A percentile compares a stretch with the other conserved stretches of the same genome.
These are phyloP conservation scores for Cephus sareptanus DNA, from an alignment of 2,888 invertebrate genomes.

Conservation along the genomic window DNA sequence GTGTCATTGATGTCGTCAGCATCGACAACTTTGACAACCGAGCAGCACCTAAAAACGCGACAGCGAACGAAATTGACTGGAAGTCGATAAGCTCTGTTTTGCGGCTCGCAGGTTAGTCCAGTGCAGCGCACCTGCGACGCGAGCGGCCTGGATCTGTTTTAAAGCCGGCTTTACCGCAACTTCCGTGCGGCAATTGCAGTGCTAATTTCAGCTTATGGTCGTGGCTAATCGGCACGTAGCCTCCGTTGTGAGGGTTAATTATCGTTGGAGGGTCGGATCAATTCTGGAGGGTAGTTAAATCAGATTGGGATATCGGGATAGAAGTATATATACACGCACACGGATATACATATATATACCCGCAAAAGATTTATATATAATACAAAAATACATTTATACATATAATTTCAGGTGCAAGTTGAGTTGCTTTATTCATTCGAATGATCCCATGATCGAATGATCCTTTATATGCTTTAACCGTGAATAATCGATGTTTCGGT, in stretches of 20 bases:
- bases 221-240: constrained; percentile 1
- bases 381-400: not conserved
- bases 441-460: not conserved
- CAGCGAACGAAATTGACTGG: not conserved
- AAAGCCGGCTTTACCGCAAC: not conserved
- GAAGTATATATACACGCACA: not conserved
- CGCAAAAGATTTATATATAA: not conserved
- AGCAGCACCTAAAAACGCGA: not conserved
- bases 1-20: not conserved
- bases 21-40: not conserved
- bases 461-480: not conserved
- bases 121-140: not conserved
- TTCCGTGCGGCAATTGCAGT: constrained; percentile 1
- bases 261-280: not conserved
- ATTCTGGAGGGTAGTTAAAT: not conserved
- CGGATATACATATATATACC: not conserved
- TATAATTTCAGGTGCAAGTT: not conserved
- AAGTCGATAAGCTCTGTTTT: not conserved
- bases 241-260: not conserved
- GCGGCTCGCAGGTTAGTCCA: not conserved
- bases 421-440: not conserved
- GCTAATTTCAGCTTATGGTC: constrained; percentile 1
- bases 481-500: not conserved
- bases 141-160: constrained; percentile 1
- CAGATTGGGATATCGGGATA: not conserved